Evolutionary conservation across 2,113 vertebrate genomes (phyloP).

Genomic region (Cygnus atratus): DNA sequence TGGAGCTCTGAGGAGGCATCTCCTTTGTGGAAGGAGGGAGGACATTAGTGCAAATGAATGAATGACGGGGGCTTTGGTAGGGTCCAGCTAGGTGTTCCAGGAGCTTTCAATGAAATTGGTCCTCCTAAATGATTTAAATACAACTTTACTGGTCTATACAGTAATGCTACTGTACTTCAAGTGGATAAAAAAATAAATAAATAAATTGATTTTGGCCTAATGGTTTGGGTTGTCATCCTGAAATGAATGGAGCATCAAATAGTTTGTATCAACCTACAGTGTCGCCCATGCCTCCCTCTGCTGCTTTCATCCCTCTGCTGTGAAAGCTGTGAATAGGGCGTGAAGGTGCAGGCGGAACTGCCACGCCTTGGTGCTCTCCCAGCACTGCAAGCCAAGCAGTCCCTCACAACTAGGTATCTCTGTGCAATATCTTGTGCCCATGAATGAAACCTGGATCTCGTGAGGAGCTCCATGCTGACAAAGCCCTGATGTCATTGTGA

Average conservation of each 20-base stretch:
- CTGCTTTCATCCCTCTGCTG: background rate
- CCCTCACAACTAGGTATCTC: background rate
- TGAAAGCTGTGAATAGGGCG: background rate
- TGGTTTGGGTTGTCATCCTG: background rate
- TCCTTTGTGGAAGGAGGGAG: background rate
- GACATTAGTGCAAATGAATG: background rate
- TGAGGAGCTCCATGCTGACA: background rate
- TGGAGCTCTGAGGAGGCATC: conserved; percentile 12
- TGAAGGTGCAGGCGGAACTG: background rate
- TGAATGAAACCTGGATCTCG: background rate
- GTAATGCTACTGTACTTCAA: too few relatives aligned
- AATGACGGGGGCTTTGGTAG: background rate
- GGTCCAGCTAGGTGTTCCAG: background rate
- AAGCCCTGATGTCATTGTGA: background rate
- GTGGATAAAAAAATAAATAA: background rate
- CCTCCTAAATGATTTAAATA: background rate
- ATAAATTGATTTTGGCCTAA: background rate
- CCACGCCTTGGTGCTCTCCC: background rate
- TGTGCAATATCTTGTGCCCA: background rate
- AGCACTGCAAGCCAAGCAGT: background rate
- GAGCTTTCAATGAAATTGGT: background rate
- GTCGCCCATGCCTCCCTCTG: background rate
- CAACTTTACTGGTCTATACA: background rate
- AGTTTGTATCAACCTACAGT: background rate
- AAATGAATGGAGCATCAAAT: background rate